Conservation (phyloP, 1,140 invertebrate species). For the Condylostylus longicornis region DNA sequence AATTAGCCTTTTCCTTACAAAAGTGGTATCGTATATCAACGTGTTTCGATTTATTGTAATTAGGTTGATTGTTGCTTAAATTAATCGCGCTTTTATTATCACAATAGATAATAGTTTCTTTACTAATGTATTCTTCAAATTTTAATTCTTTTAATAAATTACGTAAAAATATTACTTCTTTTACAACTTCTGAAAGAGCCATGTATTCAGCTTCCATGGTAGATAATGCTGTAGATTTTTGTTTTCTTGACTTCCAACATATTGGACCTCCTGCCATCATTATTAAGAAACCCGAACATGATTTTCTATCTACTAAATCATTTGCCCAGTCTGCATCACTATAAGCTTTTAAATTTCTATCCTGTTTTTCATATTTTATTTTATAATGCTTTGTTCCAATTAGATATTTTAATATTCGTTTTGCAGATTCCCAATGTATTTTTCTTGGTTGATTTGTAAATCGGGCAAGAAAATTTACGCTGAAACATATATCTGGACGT, state of each 20-base stretch:
- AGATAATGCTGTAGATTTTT: slow-evolving; percentile 7
- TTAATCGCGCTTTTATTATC: no score
- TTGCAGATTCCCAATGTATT: slow-evolving; percentile 10
- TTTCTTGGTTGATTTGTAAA: slow-evolving; percentile 15
- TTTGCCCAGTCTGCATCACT: slow-evolving; percentile 19
- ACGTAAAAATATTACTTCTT: slow-evolving; percentile 8
- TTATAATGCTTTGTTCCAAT: neutral
- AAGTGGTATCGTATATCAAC: no score
- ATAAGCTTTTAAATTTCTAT: slow-evolving; percentile 5
- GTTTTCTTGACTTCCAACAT: slow-evolving; percentile 10
- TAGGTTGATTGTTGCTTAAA: no score
- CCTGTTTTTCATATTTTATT: neutral
- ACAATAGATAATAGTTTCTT: no score
- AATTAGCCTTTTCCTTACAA: no score
- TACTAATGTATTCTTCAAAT: no score
- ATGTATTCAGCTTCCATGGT: slow-evolving; percentile 15
- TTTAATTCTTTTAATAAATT: slow-evolving; percentile 6
- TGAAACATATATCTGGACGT: slow-evolving; percentile 27
- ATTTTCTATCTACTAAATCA: slow-evolving; percentile 16
- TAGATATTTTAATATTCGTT: slow-evolving; percentile 4
- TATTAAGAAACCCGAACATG: slow-evolving; percentile 10
- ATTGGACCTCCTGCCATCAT: slow-evolving; percentile 11
- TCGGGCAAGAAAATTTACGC: slow-evolving; percentile 23
- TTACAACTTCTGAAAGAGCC: slow-evolving; percentile 8
- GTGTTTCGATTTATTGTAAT: no score